Base-by-base conservation (phyloP, 23 tunicate species). In the Clavelina lepadiformis region DNA sequence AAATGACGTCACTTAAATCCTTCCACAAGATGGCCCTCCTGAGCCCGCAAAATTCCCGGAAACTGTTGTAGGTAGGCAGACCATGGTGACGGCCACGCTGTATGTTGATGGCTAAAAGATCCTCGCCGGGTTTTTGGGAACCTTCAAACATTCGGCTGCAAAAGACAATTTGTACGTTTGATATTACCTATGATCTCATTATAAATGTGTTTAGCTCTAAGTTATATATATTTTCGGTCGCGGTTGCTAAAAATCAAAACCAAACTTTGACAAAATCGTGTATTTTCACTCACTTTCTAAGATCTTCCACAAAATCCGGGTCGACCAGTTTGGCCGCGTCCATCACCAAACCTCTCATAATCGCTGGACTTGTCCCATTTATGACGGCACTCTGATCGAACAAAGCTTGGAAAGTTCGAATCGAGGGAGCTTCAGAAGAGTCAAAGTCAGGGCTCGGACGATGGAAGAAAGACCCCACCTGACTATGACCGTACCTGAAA, bases 71-170 rank as follows among this genome's bases (percentile, higher is more conserved):
- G 1, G 83, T 35, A 31, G 89, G 73, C 24, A 88, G 56, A 23
- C 96, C 96, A 47, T 88, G 89, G 6, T 51, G 71, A 29, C 96
- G 51, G 3, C 96, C 96, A 35, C 96, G 38, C 38, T 81, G 67
- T 27, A 81, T 68, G 67, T 88, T 88, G 34, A 88, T 80, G 8
- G 96, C 77, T 4, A 88, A 50, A 21, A 88, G 49, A 81, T 88
- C 96, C 46, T 58, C 35, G 1, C 85, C 85, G 3, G 38, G 49
- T 27, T 55, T 38, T 22, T 61, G 71, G 5, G 52, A 51, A 3
- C 82, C 75, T 34, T 75, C 72, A 44, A 83, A 83, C 92, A 83
- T 74, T 25, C 55, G 57, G 32, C 92, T 82, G 61, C 19, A 33
- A 29, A 0, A 38, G 28, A 53, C 7, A 60, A 28, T 8, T 53